These are phyloP conservation scores for Seriola rivoliana DNA, from an alignment of 2,113 vertebrate genomes.

Conservation along the genomic window DNA sequence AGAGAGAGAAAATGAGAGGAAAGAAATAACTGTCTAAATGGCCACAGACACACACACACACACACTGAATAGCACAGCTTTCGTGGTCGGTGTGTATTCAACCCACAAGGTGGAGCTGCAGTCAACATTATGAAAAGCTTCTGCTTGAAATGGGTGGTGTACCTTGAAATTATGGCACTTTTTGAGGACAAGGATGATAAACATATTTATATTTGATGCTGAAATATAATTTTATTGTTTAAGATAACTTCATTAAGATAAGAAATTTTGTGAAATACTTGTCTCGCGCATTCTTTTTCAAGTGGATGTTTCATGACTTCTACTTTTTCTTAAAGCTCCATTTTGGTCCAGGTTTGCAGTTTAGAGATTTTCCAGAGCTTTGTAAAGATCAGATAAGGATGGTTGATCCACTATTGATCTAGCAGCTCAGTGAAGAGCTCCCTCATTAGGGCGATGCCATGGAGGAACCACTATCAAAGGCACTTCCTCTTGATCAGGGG, in stretches of 20 bases:
- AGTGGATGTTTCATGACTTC: neutral
- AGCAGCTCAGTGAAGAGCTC: neutral
- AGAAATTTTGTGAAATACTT: neutral
- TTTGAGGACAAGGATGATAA: neutral
- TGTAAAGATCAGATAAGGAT: neutral
- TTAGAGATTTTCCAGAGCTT: neutral
- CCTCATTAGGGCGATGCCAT: conserved; percentile 10
- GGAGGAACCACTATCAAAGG: conserved; percentile 14
- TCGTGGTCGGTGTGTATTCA: neutral
- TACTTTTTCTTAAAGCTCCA: neutral
- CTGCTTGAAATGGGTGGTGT: neutral
- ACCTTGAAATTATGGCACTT: neutral
- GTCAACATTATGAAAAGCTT: conserved; percentile 23
- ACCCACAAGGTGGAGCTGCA: conserved; percentile 68
- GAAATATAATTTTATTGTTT: neutral
- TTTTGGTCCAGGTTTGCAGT: neutral
- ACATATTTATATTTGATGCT: neutral
- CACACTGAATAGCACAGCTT: neutral
- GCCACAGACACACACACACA: neutral
- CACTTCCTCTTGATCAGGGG: conserved; percentile 3
- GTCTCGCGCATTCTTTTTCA: neutral
- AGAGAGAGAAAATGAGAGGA: neutral
- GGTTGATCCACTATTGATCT: conserved; percentile 28
- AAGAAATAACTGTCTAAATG: neutral
- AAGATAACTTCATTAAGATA: neutral